Percentiles rank a stretch among this genome's conserved stretches.
These are phyloP conservation scores for Clitarchus hookeri DNA, from an alignment of 2,888 invertebrate species.

Conservation along the genomic window DNA sequence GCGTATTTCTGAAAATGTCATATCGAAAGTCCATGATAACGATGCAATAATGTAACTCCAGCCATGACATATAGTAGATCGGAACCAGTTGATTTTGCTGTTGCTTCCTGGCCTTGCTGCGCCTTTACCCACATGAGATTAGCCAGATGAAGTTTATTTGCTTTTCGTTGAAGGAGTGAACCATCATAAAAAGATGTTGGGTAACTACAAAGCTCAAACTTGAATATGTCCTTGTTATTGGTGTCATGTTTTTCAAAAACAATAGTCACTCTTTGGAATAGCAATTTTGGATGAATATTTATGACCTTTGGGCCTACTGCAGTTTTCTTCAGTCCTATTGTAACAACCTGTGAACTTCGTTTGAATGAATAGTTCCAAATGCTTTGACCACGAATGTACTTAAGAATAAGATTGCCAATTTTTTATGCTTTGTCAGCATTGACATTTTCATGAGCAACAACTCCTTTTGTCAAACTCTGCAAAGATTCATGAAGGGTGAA, in stretches of 20 bases:
- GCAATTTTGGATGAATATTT: neutral
- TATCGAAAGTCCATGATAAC: neutral
- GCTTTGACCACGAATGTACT: neutral
- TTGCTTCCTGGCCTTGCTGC: neutral
- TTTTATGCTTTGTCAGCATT: neutral
- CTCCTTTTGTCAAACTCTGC: neutral
- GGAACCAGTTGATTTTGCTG: neutral
- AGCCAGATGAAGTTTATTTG: neutral
- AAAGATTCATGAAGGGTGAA: neutral
- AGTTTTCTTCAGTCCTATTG: too few species aligned
- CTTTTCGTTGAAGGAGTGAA: neutral
- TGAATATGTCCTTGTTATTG: neutral
- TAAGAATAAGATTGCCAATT: neutral
- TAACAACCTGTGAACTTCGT: too few species aligned
- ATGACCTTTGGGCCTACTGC: neutral
- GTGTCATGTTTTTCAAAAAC: neutral
- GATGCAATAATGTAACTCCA: neutral
- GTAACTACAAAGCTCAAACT: neutral
- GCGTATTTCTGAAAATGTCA: neutral
- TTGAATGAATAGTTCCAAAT: too few species aligned
- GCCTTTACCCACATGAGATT: neutral
- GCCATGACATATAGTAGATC: neutral
- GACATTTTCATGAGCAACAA: neutral
- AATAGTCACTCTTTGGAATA: neutral
- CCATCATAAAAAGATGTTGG: neutral